Conservation (phyloP, 2,113 vertebrate species). For the Crotophaga sulcirostris region DNA sequence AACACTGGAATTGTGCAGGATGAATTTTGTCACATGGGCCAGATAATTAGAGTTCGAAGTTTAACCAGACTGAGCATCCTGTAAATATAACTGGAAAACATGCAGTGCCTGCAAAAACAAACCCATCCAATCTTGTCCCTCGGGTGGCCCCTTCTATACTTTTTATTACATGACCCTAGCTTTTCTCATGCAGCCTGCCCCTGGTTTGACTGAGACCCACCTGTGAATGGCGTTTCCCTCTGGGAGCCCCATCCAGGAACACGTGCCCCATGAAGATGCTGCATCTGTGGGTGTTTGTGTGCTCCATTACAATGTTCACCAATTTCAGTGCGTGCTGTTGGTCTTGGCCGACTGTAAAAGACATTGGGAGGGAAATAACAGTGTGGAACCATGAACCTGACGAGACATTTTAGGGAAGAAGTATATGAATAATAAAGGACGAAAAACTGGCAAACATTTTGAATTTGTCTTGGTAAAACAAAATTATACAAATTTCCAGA, state of each 20-base stretch:
- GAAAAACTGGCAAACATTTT: neutral
- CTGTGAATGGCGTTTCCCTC: neutral
- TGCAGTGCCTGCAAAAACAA: neutral
- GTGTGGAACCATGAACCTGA: neutral
- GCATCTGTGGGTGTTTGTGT: neutral
- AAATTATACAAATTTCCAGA: neutral
- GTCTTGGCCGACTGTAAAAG: neutral
- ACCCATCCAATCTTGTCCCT: neutral
- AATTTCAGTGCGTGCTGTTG: neutral
- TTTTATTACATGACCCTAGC: neutral
- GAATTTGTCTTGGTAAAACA: neutral
- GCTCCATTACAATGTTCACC: neutral
- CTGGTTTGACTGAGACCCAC: neutral
- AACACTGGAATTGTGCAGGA: neutral
- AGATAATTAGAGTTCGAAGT: neutral
- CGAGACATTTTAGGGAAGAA: neutral
- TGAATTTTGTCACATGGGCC: neutral
- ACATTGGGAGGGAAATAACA: neutral
- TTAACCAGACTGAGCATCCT: neutral
- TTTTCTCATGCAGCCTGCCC: neutral
- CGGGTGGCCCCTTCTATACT: neutral
- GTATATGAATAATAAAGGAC: neutral
- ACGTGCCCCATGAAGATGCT: accelerated
- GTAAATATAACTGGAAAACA: neutral
- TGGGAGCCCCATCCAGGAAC: neutral